A percentile compares a stretch with the other conserved stretches of the same genome.
Conservation (phyloP, 2,797 vertebrate species). For the Ctenopoma kingsleyae region DNA sequence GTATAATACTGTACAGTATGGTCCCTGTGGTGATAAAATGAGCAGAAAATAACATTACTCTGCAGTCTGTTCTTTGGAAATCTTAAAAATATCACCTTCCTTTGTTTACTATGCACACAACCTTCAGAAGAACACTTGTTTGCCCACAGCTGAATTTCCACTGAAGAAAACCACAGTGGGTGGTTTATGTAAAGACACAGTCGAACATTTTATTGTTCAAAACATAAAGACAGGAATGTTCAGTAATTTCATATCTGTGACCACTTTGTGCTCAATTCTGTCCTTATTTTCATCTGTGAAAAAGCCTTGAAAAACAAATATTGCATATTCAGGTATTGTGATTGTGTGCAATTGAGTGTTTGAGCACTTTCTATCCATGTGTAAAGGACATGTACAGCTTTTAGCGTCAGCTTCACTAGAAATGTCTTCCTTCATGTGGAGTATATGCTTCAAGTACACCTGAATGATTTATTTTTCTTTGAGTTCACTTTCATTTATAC, state of each 20-base stretch:
- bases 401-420: slow-evolving; percentile 10
- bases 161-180: slow-evolving; percentile 23
- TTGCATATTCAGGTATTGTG: not conserved
- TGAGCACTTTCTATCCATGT: not conserved
- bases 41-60: slow-evolving; percentile 41
- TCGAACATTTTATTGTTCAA: slow-evolving; percentile 43
- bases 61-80: slow-evolving; percentile 31
- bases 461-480: slow-evolving; percentile 37
- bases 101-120: slow-evolving; percentile 49
- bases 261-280: slow-evolving; percentile 11
- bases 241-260: slow-evolving; percentile 30
- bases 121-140: slow-evolving; percentile 26
- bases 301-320: not conserved
- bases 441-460: not conserved
- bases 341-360: not conserved
- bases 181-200: slow-evolving; percentile 42
- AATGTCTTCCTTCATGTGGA: slow-evolving; percentile 10
- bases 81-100: slow-evolving; percentile 23
- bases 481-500: slow-evolving; percentile 41
- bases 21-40: slow-evolving; percentile 50
- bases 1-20: slow-evolving; percentile 48
- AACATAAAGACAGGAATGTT: slow-evolving; percentile 22
- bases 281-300: slow-evolving; percentile 8
- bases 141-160: slow-evolving; percentile 18
- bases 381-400: not conserved